Conservation (phyloP, 2,113 vertebrate genomes). For the Aramus guarauna region DNA sequence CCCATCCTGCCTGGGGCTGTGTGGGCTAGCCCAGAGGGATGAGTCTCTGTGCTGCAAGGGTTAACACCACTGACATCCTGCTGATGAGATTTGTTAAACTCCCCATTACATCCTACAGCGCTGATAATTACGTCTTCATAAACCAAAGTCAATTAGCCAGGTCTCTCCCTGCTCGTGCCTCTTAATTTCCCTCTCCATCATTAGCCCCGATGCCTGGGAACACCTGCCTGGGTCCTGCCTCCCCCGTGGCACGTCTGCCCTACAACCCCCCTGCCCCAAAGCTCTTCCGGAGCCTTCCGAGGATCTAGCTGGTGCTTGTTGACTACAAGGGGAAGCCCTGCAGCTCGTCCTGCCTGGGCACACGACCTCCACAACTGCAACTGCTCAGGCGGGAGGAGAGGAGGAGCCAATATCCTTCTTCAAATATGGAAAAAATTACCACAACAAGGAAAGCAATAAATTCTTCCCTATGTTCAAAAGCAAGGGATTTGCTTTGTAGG, state of each 20-base stretch:
- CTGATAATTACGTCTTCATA: conserved; percentile 6
- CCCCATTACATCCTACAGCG: not conserved
- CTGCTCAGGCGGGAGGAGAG: not conserved
- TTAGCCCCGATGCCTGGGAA: not conserved
- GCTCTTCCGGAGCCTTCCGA: not conserved
- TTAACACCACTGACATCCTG: not conserved
- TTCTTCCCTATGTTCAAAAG: not conserved
- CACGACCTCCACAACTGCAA: fast-evolving
- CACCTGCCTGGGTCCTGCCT: not conserved
- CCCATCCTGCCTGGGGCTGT: not conserved
- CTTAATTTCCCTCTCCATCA: not conserved
- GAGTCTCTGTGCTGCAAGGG: not conserved
- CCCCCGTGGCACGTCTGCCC: fast-evolving
- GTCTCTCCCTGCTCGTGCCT: not conserved
- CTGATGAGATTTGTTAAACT: conserved; percentile 1
- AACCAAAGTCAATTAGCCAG: conserved; percentile 17
- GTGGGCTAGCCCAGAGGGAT: too few species aligned
- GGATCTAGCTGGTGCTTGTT: not conserved
- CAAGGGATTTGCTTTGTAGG: conserved; percentile 1
- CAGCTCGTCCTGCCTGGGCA: not conserved
- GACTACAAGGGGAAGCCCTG: not conserved
- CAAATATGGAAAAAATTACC: not conserved
- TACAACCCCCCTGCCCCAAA: not conserved
- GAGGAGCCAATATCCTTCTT: not conserved
- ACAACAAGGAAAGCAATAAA: not conserved